Base-by-base conservation (phyloP, 30 jellyfish, hydroid and myxozoan species). In the Pelagia noctiluca region DNA sequence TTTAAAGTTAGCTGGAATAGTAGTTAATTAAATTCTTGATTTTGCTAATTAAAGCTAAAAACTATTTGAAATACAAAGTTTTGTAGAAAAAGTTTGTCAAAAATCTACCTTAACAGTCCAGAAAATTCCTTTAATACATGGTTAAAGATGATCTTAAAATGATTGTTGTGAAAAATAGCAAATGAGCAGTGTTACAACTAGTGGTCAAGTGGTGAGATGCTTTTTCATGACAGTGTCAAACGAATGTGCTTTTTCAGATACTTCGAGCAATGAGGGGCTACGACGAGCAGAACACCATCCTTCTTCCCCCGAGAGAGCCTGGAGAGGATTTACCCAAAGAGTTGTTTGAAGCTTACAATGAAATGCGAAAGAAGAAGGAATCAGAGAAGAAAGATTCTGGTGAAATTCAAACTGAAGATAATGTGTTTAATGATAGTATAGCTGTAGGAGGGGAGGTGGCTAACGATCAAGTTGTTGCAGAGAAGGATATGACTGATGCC, bases 271-370 rank as follows among this genome's bases (percentile, higher is more conserved):
- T 95, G 96, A 78, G 81, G 50, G 97, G 97, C 19, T 95, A 95
- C 68, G 99, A 95, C 54, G 99, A 95, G 61, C 49, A 78, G 76
- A 89, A 80, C 71, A 88, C 94, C 49, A 85, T 85, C 32, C 90
- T 95, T 21, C 63, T 95, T 35, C 99, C 99, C 33, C 99, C 99
- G 46, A 94, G 99, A 31, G 76, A n/a, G 4, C 98, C 97, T 1
- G 99, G 99, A 2, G 89, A 66, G 2, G 79, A 63, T 32, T 72
- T 95, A 18, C 99, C 99, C 0, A 89, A 95, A 37, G 96, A 95
- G 71, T 89, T 95, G 26, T 23, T 74, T 30, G 92, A 89, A 13
- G 82, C 96, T 8, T 86, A 28, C 63, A 75, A 53, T 76, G 89
- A 76, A 66, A 76, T 86, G 89, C 24, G 57, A 13, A 63, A 75